Base-by-base conservation (phyloP, 2,113 vertebrate genomes). In the Nesoenas mayeri region DNA sequence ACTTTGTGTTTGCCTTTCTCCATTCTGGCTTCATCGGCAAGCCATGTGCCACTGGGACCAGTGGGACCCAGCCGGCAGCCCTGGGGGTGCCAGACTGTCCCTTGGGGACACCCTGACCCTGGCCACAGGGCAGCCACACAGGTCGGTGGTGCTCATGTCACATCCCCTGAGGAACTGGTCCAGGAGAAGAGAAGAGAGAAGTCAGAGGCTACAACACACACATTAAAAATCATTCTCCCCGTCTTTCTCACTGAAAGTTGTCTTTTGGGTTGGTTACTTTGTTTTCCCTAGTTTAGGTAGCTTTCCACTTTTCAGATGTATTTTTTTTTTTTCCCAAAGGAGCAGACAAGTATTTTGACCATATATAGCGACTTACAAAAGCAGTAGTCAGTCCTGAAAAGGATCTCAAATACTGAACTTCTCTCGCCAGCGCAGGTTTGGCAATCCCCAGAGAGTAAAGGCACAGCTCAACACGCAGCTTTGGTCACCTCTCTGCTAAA, bases 351-450 rank as follows among this genome's bases (percentile, higher is more conserved):
- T 82, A 72, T 82, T 95, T 87, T 85, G 54, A 89, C 67, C 42
- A 66, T 42, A 85, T 64, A 60, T 15, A 95, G 71, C 51, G 42
- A 88, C 62, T 91, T 83, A 77, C 36, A 95, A 78, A 93, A 74
- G 71, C 47, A 85, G 60, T 28, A 77, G 57, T 44, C 80, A 87
- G 74, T 83, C 42, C 67, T 80, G 79, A 73, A 91, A 95, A 80
- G 15, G 58, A 88, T 88, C 51, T 79, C 54, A 77, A n/a, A 66
- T 28, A 74, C 67, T 83, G 91, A 78, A 71, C 20, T 77, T 51
- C 74, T 79, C 81, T 60, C 57, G 67, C 42, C 31, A 77, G 74
- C 32, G 74, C 60, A 90, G 54, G 42, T 88, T 42, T 82, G 34
- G 64, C 38, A 51, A 40, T 60, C 34, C 51, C 50, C 85, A 80